Base-by-base conservation (phyloP, 2,888 invertebrate species). In the Fragum sueziense region DNA sequence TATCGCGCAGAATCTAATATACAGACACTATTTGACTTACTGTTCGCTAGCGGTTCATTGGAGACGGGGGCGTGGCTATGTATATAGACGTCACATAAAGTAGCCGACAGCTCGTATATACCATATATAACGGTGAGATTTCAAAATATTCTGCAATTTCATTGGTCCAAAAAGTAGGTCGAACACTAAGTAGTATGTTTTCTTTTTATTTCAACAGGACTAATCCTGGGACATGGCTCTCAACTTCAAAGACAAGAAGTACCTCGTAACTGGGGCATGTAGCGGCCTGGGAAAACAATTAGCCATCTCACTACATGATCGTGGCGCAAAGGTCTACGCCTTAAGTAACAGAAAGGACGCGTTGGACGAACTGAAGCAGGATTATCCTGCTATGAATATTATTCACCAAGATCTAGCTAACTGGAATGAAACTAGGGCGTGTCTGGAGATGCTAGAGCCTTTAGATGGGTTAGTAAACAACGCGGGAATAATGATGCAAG, bases 391-490 rank as follows among this genome's bases (percentile, higher is more conserved):
- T 1, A 82, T 90, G 33, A 75, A 85, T n/a, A 79, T 85, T 1
- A 93, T 97, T 17, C 94, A 95, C 71, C 95, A 96, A 0, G 97
- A 98, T 92, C 90, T 98, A 31, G 93, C 94, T 6, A 94, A 97
- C 90, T 97, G 97, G 97, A 94, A 95, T 1, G 95, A 94, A 76
- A 96, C 97, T 0, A 95, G 95, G 78, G 91, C 94, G 75, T 95
- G 94, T 0, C 91, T 97, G 0, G 94, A 94, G 85, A 94, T 95
- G 52, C 94, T 96, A 25, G 95, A 95, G 0, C 94, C 94, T 75
- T 95, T 97, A 83, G 96, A 98, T 93, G 95, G 97, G 6, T 92
- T 98, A 33, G 97, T 98, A 0, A 98, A 98, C 90, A 98, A 98
- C 94, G 98, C 98, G 1, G 98, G 95, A 0, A 93, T 96, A 9